A percentile compares a stretch with the other conserved stretches of the same genome.
These are phyloP conservation scores for Bedellia somnulentella DNA, from an alignment of 2,888 invertebrate genomes.

Conservation along the genomic window DNA sequence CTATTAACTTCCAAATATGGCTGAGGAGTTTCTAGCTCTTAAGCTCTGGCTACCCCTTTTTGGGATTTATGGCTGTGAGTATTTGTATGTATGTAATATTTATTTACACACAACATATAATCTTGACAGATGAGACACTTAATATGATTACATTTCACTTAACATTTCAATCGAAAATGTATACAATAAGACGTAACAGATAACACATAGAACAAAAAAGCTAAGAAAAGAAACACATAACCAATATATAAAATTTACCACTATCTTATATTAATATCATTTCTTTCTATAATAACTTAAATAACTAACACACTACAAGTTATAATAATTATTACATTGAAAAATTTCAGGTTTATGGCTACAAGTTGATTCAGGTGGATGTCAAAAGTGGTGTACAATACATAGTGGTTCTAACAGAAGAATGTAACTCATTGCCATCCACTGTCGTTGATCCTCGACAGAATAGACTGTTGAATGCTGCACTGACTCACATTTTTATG, in stretches of 20 bases:
- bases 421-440: slow-evolving; percentile 22
- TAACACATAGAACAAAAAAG: not conserved
- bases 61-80: too few species aligned
- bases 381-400: slow-evolving; percentile 23
- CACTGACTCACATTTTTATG: slow-evolving; percentile 58
- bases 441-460: slow-evolving; percentile 18
- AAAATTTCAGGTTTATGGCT: slow-evolving; percentile 49
- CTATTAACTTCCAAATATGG: too few species aligned
- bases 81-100: too few species aligned
- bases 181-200: too few species aligned
- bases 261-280: not conserved
- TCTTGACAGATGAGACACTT: too few species aligned
- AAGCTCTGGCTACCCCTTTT: too few species aligned
- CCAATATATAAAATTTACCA: not conserved
- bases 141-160: too few species aligned
- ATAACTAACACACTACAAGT: too few species aligned
- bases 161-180: too few species aligned
- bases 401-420: slow-evolving; percentile 26
- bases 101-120: too few species aligned
- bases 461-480: slow-evolving; percentile 34
- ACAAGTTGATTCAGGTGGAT: slow-evolving; percentile 38
- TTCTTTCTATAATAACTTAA: slow-evolving; percentile 1
- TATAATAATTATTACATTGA: too few species aligned
- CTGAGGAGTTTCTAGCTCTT: too few species aligned
- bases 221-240: not conserved